Evolutionary conservation across 2,888 invertebrate genomes (phyloP).

Genomic region (Plusia festucae): DNA sequence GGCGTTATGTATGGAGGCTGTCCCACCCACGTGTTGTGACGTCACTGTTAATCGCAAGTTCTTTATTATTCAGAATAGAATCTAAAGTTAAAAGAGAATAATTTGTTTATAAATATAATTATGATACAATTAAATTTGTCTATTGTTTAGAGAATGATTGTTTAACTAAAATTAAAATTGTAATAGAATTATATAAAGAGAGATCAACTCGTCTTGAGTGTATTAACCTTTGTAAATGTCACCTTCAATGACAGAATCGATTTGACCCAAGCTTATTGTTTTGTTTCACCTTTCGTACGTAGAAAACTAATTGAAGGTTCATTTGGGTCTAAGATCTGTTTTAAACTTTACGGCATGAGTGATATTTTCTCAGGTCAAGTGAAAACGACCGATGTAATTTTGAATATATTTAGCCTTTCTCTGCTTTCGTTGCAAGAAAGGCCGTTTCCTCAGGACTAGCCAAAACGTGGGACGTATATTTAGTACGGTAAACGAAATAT

Average conservation of each 20-base stretch:
- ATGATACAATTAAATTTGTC: not conserved
- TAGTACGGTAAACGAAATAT: no score
- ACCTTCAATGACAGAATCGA: not conserved
- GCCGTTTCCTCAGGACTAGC: no score
- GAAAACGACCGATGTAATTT: no score
- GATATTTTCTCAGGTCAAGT: no score
- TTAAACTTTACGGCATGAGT: not conserved
- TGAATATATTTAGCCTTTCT: no score
- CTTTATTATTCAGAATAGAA: not conserved
- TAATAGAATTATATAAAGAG: not conserved
- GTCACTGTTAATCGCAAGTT: not conserved
- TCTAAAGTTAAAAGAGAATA: not conserved
- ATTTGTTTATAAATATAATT: not conserved
- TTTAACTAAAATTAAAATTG: not conserved
- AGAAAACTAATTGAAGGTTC: not conserved
- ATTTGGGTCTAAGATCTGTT: not conserved
- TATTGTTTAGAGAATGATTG: not conserved
- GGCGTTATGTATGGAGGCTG: conserved; percentile 16
- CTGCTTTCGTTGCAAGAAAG: no score
- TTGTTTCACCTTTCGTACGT: not conserved
- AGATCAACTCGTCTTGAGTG: not conserved
- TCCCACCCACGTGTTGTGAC: conserved; percentile 4
- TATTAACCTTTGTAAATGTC: conserved; percentile 1
- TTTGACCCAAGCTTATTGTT: not conserved
- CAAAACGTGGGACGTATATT: no score